Base-by-base conservation (phyloP, 2,797 vertebrate species). In the Diplodus sargus region DNA sequence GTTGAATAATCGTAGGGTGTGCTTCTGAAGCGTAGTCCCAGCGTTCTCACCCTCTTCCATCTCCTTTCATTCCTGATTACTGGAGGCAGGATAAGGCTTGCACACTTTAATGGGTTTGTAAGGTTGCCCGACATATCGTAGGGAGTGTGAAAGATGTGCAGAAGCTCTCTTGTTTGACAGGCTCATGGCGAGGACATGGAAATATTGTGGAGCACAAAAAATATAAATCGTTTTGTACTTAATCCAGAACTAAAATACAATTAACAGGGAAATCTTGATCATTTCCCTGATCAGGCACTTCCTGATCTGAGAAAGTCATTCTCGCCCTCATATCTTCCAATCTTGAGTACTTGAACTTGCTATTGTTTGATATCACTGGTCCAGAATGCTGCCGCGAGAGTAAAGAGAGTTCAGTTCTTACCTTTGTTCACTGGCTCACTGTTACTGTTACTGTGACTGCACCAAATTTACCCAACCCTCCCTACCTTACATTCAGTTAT, bases 41-140 rank as follows among this genome's bases (percentile, higher is more conserved):
- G 18, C 13, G 17, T 79, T 79, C 84, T 70, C 86, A 79, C 74
- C 76, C 78, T 78, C 20, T 62, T 7, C 13, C 47, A 18, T 61
- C 78, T 66, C 25, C n/a, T 62, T 72, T 83, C 74, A 79, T 77
- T 86, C 74, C 68, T 75, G 22, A 78, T 62, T 15, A 51, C 43
- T 11, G 3, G 4, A 87, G 83, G 79, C 93, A 82, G 51, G 89
- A 89, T 78, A 5, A 53, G 73, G 61, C 89, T 77, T 92, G 87
- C 42, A 73, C 25, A 13, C 17, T 53, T 74, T 47, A 78, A 75
- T 59, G 53, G 22, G 2, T 60, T 78, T 70, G 17, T 63, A 52
- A n/a, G 15, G 18, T 14, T 63, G n/a, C 18, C 53, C 57, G 69
- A 30, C 47, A 64, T 47, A 48, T 53, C 2, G 0, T 5, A 22